phyloP scores from a whole-genome alignment of 2,888 invertebrate species.

The Cristatella mucedo region DNA sequence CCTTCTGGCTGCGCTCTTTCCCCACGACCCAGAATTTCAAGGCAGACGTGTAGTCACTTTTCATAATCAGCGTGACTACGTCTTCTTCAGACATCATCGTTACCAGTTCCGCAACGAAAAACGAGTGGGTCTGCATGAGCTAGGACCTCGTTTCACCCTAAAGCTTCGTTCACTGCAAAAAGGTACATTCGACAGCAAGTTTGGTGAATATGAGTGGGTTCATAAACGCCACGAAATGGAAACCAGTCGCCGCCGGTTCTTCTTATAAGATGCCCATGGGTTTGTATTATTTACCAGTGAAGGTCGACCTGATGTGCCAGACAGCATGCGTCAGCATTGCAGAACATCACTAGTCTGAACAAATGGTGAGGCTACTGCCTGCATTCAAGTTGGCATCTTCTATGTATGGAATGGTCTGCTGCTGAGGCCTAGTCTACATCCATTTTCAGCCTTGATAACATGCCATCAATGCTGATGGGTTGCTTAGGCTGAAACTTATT shows the following conservation, averaged over 20 bases:
- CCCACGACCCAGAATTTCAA: slow-evolving; percentile 83
- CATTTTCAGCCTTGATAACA: too few relatives aligned
- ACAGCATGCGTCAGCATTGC: too few relatives aligned
- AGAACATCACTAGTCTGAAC: too few relatives aligned
- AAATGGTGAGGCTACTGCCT: too few relatives aligned
- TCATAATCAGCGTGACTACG: slow-evolving; percentile 95
- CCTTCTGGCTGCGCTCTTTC: slow-evolving; percentile 78
- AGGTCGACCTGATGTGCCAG: too few relatives aligned
- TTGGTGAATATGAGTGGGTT: slow-evolving; percentile 92
- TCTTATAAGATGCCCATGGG: slow-evolving; percentile 60
- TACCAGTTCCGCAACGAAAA: slow-evolving; percentile 44
- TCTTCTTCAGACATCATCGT: slow-evolving; percentile 95
- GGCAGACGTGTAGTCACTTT: slow-evolving; percentile 86
- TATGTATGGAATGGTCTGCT: too few relatives aligned
- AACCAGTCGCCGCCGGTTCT: slow-evolving; percentile 75
- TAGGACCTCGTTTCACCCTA: slow-evolving; percentile 93
- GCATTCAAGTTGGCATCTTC: too few relatives aligned
- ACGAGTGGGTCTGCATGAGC: slow-evolving; percentile 60
- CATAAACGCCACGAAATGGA: slow-evolving; percentile 73
- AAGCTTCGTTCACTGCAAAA: slow-evolving; percentile 79
- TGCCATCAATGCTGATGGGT: too few relatives aligned
- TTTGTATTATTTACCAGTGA: too few relatives aligned
- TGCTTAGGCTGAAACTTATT: too few relatives aligned
- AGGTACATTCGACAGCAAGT: slow-evolving; percentile 90
- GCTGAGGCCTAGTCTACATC: too few relatives aligned